Evolutionary conservation across 1,140 invertebrate species (phyloP).

Genomic region (Laupala kohalensis): DNA sequence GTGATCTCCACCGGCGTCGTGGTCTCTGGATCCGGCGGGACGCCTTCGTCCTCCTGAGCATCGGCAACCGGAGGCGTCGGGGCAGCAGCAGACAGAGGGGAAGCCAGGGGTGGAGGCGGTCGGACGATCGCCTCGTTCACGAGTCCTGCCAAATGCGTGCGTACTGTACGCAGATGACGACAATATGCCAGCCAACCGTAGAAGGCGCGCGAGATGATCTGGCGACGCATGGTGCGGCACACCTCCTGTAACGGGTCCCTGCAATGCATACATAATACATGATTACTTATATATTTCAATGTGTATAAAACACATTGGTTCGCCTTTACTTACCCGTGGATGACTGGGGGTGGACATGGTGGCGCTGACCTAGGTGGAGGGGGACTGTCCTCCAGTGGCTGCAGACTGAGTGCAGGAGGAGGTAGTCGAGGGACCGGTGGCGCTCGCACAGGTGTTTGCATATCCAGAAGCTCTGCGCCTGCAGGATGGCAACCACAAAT

Average conservation of each 20-base stretch:
- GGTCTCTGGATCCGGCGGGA: too few relatives aligned
- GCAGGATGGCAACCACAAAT: background rate
- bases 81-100: too few relatives aligned
- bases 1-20: too few relatives aligned
- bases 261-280: background rate
- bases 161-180: conserved; percentile 77
- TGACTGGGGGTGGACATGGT: background rate
- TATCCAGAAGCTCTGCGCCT: background rate
- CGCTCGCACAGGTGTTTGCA: background rate
- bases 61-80: conserved; percentile 2
- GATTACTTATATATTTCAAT: too few relatives aligned
- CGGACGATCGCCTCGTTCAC: conserved; percentile 41
- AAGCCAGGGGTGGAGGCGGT: too few relatives aligned
- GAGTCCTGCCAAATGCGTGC: conserved; percentile 81
- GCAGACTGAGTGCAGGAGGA: too few relatives aligned
- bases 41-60: conserved; percentile 25
- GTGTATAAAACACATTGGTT: background rate
- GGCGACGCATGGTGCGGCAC: conserved; percentile 87
- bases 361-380: too few relatives aligned
- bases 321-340: background rate
- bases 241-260: conserved; percentile 52
- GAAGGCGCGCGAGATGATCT: conserved; percentile 90
- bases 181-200: conserved; percentile 94
- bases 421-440: background rate
- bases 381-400: background rate